Base-by-base conservation (phyloP, 2,888 invertebrate genomes). In the Drosophila recens region DNA sequence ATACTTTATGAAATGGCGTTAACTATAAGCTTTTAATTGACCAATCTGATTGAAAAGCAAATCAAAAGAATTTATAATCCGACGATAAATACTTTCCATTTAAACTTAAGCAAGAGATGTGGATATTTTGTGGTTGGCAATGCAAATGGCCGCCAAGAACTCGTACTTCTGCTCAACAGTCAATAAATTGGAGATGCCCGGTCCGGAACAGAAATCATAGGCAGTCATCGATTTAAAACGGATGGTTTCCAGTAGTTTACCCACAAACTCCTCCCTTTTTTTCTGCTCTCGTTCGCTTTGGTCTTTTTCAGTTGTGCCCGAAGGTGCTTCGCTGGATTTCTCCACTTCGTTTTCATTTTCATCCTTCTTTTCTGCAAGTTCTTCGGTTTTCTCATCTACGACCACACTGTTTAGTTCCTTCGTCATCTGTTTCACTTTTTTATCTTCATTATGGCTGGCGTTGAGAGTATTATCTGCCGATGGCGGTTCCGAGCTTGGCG, bases 131-230 rank as follows among this genome's bases (percentile, higher is more conserved):
- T 54, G 42, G 10, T 68, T 62, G 6, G 66, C 36, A 62, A 82
- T 65, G 34, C 75, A 79, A 23, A 80, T 82, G 13, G 51, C 30
- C 10, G 79, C 67, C 8, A 82, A 42, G 3, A 76, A 0, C 23
- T 73, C 38, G 40, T 57, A 80, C 27, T 80, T 80, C 45, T 49
- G 49, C 17, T 82, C 56, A 3, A 61, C 23, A n/a, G 46, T 43
- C 17, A 80, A 27, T 15, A 80, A 40, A 20, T 67, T 34, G 1
- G 80, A 82, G 6, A 8, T 17, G 8, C 80, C 80, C 5, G 80
- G 80, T n/a, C 82, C 80, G n/a, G 66, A 34, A 45, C 68, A 67
- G 46, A 80, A 80, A n/a, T 80, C 76, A 42, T 65, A 76, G 1
- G 80, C 23, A 6, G 53, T 33, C 80, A 80, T 80, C 4, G 64